Percentiles rank a stretch among this genome's conserved stretches.
These are phyloP conservation scores for Phyllostomus hastatus DNA, from an alignment of 2,113 vertebrate species.

Conservation along the genomic window DNA sequence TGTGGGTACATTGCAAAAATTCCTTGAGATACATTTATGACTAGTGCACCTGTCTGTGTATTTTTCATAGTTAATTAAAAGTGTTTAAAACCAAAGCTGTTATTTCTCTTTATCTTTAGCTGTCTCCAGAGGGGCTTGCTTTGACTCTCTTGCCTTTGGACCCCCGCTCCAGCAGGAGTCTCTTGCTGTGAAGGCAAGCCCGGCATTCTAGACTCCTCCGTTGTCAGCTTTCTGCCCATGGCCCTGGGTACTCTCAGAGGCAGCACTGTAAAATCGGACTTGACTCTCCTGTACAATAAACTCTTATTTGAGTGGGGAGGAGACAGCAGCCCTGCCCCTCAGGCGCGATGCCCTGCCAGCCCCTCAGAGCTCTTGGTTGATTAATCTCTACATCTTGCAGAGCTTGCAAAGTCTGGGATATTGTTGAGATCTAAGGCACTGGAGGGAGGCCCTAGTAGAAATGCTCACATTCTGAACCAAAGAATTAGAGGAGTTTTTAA, in stretches of 20 bases:
- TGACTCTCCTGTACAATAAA: conserved; percentile 44
- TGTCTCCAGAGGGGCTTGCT: not conserved
- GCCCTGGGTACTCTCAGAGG: conserved; percentile 44
- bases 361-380: conserved; percentile 62
- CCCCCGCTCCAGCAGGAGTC: not conserved
- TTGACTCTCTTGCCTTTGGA: not conserved
- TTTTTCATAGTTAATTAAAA: not conserved
- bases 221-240: conserved; percentile 56
- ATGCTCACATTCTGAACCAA: not conserved
- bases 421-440: conserved; percentile 40
- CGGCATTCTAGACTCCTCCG: not conserved
- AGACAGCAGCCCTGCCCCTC: conserved; percentile 41
- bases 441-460: conserved; percentile 44
- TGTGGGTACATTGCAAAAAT: not conserved
- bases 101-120: not conserved
- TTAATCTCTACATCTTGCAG: conserved; percentile 70
- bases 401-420: conserved; percentile 62
- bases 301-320: not conserved
- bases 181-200: not conserved
- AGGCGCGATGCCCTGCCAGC: conserved; percentile 23
- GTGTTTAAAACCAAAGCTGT: not conserved
- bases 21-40: not conserved
- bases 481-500: conserved; percentile 11
- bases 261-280: conserved; percentile 34
- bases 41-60: not conserved